Evolutionary conservation across 2,888 invertebrate genomes (phyloP), one percentile per base, ranked within the genome.

Genomic region (Phytoseiulus persimilis): DNA sequence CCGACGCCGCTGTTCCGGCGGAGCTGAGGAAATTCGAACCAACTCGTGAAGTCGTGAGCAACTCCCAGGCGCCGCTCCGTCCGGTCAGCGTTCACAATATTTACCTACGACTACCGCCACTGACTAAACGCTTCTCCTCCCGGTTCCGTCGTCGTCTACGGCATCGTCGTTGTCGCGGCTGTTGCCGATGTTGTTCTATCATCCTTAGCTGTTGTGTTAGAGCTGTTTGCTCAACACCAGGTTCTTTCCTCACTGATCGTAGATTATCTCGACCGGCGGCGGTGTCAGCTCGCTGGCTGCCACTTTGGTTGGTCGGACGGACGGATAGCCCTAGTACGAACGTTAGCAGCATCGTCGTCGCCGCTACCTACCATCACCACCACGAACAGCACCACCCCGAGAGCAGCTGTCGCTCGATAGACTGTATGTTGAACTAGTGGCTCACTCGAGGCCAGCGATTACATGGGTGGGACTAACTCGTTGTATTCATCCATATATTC

Each of bases 21-120:
- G 65, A 65, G 5, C 39, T 39, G 5, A 39, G 9, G 65, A 65
- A 65, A 65, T 65, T 65, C 65, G 23, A 65, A 65, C 65, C 65
- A 65, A 65, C 65, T 65, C 65, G 65, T 65, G 65, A 65, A 65
- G 65, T 65, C 65, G 65, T 65, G 65, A 65, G 65, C 65, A 65
- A 65, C 65, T 65, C 65, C 65, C 65, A 65, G 65, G 65, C 65
- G 65, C 65, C 65, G 65, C 65, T 65, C 65, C 65, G 65, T 65
- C 65, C 65, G 18, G 65, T 65, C 65, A 65, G 18, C 65, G 65
- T 65, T 65, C 65, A 65, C 65, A 65, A 65, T 65, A 65, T 65
- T 65, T 65, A 65, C 65, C 65, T 65, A 65, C 65, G 65, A 65
- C 65, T 65, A 65, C 65, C 65, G 65, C 65, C 65, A 65, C 65